Evolutionary conservation across 2,113 vertebrate species (phyloP).

Genomic region (Perca fluviatilis): DNA sequence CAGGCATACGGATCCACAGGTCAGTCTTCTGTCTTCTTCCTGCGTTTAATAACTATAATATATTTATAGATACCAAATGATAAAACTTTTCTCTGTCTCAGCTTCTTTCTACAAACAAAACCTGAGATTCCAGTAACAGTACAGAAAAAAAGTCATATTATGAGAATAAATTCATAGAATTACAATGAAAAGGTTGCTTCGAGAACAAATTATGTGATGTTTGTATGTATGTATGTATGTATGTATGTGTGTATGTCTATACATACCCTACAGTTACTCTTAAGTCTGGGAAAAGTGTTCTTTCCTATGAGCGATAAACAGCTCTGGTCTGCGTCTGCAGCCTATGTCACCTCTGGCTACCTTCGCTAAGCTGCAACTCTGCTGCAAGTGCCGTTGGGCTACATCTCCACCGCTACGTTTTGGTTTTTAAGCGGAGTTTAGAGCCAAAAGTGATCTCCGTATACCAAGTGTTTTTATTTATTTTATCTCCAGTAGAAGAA

Average conservation of each 20-base stretch:
- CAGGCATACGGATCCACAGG: constrained; percentile 81
- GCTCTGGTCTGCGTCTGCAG: not conserved
- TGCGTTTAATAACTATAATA: not conserved
- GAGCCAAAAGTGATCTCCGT: too few relatives aligned
- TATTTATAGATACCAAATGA: too few relatives aligned
- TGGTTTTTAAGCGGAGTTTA: too few relatives aligned
- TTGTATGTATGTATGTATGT: not conserved
- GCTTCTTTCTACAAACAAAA: not conserved
- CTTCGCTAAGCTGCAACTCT: too few relatives aligned
- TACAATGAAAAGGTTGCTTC: not conserved
- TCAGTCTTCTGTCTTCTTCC: constrained; percentile 57
- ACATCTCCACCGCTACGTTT: too few relatives aligned
- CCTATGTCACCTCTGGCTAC: not conserved
- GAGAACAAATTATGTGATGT: not conserved
- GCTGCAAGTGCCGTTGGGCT: too few relatives aligned
- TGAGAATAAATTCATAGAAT: too few relatives aligned
- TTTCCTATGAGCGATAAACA: not conserved
- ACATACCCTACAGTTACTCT: not conserved
- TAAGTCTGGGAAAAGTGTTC: too few relatives aligned
- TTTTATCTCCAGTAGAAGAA: too few relatives aligned
- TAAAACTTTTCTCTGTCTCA: too few relatives aligned
- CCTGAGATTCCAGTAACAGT: not conserved
- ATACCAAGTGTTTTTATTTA: too few relatives aligned
- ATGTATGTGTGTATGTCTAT: not conserved
- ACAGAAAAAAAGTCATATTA: too few relatives aligned